Evolutionary conservation across 2,888 invertebrate species (phyloP), one percentile per base, ranked within the genome.

Genomic region (Phasia obesa): DNA sequence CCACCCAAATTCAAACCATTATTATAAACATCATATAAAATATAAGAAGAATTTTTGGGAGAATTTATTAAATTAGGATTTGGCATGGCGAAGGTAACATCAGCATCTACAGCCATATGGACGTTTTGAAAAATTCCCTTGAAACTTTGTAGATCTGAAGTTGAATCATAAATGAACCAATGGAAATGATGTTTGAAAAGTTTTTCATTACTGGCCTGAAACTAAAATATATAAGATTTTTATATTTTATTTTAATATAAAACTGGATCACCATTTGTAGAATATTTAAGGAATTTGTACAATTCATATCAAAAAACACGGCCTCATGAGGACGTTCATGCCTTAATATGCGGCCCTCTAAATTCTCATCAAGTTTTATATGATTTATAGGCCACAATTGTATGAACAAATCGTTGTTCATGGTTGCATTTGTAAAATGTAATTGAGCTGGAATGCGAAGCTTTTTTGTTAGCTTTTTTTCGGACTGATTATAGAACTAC

Each of bases 1-100:
- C 91, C 91, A 7, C 91, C 91, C 60, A 89, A 87, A 13, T 84
- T 85, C 4, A 86, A 87, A 0, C 92, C 92, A 84, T 91, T 90
- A 75, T 88, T 91, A 71, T 90, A 91, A 9, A 91, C 87, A 86
- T 92, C 92, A 55, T 88, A 89, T 2, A 88, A 75, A 1, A 85
- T 57, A 55, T 85, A 89, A 1, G 74, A 57, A 0, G 73, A 42
- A 15, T 79, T 64, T 0, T 55, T 6, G 4, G 27, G 19, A 7
- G 59, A 17, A 38, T 47, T 74, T 3, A 71, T 19, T 1, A 64
- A 11, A 0, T 21, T 17, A 6, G 11, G 7, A 4, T 64, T 51
- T 2, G 57, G 31, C 31, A 57, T 11, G 0, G 71, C 85, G 67
- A 88, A 90, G 6, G 86, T 88, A 9, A 91, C 85, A 78, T 91